Evolutionary conservation across 2,797 vertebrate genomes (phyloP).

Genomic region (Emys orbicularis): DNA sequence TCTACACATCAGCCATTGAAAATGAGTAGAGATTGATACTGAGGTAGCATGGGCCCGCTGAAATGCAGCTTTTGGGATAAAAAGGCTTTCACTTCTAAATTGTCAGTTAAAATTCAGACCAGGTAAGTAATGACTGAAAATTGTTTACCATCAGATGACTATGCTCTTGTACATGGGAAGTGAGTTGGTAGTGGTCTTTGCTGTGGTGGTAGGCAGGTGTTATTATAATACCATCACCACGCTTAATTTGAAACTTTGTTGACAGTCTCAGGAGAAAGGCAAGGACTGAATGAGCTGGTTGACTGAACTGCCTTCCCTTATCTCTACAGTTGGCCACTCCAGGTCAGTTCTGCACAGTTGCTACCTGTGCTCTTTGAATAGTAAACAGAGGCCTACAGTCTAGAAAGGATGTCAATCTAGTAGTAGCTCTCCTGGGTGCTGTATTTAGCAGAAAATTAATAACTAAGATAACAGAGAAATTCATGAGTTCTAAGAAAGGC

Average conservation of each 20-base stretch:
- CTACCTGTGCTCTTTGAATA: neutral
- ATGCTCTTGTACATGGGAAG: neutral
- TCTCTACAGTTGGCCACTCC: neutral
- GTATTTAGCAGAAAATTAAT: neutral
- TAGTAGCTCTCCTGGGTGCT: neutral
- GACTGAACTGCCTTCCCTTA: neutral
- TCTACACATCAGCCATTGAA: neutral
- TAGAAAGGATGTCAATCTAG: neutral
- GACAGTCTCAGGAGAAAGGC: neutral
- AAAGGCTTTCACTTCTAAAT: neutral
- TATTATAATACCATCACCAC: neutral
- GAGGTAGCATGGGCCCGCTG: neutral
- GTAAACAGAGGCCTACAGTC: neutral
- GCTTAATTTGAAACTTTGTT: neutral
- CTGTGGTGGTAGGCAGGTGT: neutral
- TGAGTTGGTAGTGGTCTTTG: neutral
- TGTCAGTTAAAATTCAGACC: neutral
- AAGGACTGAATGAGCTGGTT: neutral
- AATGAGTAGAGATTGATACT: neutral
- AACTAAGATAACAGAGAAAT: neutral
- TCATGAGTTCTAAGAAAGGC: neutral
- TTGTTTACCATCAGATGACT: neutral
- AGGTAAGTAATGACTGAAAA: neutral
- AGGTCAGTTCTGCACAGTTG: neutral
- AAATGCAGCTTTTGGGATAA: neutral